Evolutionary conservation across 2,888 invertebrate species (phyloP).

Genomic region (Orthosia cruda): DNA sequence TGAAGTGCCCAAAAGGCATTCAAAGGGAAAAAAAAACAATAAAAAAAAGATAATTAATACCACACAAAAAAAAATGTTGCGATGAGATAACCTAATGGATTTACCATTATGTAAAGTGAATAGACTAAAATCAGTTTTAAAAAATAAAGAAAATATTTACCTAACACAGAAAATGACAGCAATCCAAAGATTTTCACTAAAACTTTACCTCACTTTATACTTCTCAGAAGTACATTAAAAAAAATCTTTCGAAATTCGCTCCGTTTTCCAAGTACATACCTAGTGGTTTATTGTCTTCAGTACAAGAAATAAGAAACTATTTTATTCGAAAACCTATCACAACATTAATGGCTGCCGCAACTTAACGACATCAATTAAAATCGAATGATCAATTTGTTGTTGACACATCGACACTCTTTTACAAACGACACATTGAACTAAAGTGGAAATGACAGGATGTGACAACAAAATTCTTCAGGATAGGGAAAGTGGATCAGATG

Average conservation of each 20-base stretch:
- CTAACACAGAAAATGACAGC: no score
- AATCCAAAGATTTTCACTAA: not conserved
- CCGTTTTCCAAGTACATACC: no score
- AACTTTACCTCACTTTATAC: not conserved
- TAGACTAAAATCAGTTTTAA: no score
- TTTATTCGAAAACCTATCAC: conserved; percentile 23
- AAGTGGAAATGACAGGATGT: conserved; percentile 4
- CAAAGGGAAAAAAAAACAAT: no score
- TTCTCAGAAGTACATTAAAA: not conserved
- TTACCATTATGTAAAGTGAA: not conserved
- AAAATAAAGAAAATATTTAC: no score
- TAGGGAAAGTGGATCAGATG: not conserved
- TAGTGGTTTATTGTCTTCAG: not conserved
- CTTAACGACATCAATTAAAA: conserved; percentile 53
- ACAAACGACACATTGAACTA: conserved; percentile 23
- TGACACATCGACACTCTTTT: conserved; percentile 40
- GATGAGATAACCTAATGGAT: no score
- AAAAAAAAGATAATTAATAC: no score
- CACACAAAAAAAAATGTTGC: no score
- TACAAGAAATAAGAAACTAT: not conserved
- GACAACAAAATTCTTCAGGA: not conserved
- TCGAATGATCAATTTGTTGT: conserved; percentile 53
- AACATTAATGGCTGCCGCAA: conserved; percentile 7
- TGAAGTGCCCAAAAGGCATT: no score
- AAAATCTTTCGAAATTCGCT: not conserved